Base-by-base conservation (phyloP, 2,888 invertebrate species). In the Allygus modestus region DNA sequence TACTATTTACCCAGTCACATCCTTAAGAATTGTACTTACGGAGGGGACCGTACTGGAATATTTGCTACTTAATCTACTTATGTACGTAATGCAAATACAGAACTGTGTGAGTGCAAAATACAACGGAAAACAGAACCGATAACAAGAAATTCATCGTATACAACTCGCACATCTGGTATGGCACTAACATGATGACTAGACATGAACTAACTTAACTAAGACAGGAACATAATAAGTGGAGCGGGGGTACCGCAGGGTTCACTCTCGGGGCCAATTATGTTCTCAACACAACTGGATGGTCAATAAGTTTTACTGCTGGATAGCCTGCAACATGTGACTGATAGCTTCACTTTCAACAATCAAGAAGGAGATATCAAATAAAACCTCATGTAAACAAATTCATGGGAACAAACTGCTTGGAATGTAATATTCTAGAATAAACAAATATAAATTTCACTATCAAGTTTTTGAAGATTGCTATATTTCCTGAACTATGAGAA, bases 131-230 rank as follows among this genome's bases (percentile, higher is more conserved):
- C 28, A 43, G 37, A 79, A 9, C 5, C 23, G n/a, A 33, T 79
- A 79, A 79, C 51, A 58, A 37, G 33, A 23, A 20, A 4, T 33
- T 28, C 17, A 33, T 54, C 51, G 31, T 37, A 58, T 58, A 28
- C 33, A 77, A 46, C 51, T 73, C 33, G 33, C 31, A 58, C 51
- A 79, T 46, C 58, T 79, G 20, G 23, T 54, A 79, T 79, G 79
- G 79, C 79, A 79, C 79, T 79, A 79, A 54, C 51, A 79, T 54
- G 12, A 79, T 54, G 79, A 79, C 79, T 79, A 79, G 79, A 79
- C 58, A 31, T 20, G 17, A 31, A 31, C 77, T 46, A 77, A 77
- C 77, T 46, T 77, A 77, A 77, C 46, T 77, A 46, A 46, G 77
- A 77, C 77, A 77, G 77, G 77, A 77, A 77, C 77, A 77, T 77